Evolutionary conservation across 2,797 vertebrate species (phyloP).

Genomic region (Mus spretus): DNA sequence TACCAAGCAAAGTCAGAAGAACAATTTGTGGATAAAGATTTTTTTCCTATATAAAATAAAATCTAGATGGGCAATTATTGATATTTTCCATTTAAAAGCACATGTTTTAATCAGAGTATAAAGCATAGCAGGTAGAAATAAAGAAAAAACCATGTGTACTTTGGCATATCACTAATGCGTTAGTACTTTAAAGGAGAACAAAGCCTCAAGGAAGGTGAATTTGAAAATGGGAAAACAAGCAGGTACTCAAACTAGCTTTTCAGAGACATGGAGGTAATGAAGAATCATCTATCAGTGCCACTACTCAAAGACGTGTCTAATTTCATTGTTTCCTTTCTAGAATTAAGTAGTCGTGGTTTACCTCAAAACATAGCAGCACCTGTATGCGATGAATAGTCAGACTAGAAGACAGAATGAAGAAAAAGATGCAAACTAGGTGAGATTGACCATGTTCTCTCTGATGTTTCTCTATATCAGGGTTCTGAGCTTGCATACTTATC

Average conservation of each 20-base stretch:
- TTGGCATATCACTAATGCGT: neutral
- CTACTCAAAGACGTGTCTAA: neutral
- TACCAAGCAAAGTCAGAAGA: constrained; percentile 62
- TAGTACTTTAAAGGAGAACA: neutral
- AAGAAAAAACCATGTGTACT: constrained; percentile 38
- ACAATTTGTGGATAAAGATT: constrained; percentile 65
- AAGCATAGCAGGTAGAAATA: constrained; percentile 57
- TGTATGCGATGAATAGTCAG: neutral
- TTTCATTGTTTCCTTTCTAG: neutral
- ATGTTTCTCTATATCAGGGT: neutral
- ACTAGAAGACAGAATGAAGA: neutral
- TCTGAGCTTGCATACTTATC: neutral
- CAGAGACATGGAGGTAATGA: neutral
- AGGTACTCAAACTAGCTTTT: constrained; percentile 24
- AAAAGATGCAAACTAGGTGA: neutral
- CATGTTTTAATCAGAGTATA: constrained; percentile 7
- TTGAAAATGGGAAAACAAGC: neutral
- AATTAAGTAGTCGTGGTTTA: neutral
- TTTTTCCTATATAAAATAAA: constrained; percentile 59
- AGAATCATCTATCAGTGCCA: neutral
- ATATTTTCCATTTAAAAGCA: constrained; percentile 71
- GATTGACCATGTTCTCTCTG: neutral
- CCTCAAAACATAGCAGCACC: neutral
- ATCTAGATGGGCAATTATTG: constrained; percentile 71
- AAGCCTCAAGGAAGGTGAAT: neutral